Base-by-base conservation (phyloP, 2,888 invertebrate species). In the Pandemis cinnamomeana region DNA sequence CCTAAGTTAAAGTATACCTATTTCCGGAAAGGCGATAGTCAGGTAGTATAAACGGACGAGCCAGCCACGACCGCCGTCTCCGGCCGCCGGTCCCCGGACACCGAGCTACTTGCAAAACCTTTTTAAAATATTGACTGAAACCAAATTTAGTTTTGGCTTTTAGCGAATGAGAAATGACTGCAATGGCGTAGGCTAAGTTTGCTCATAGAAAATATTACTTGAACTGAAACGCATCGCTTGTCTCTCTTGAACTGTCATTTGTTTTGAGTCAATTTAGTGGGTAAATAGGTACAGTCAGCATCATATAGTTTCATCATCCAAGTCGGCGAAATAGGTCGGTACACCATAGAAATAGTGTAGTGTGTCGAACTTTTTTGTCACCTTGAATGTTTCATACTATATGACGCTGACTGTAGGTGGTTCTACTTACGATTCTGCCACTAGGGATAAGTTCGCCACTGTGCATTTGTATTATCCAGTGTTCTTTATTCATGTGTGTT, bases 41-140 rank as follows among this genome's bases (percentile, higher is more conserved):
- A 61, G 41, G 62, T 20, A 20, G 20, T 20, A 55, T 20, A 44
- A 63, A 44, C 62, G 62, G 42, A 36, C 15, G 15, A 41, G 62
- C 6, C 6, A 8, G 41, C 20, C 8, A 11, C 61, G 6, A 42
- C 20, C 44, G 36, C 20, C 41, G 20, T 55, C 51, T 53, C 53
- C 53, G 53, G 48, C 66, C 67, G 48, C 51, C 66, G n/a, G 51
- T 48, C 55, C 42, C 67, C 67, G 44, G 67, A 44, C 55, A 58
- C 44, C 15, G 8, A n/a, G 53, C 42, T 44, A 58, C 55, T 15
- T 7, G 55, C 20, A 7, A 67, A 51, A 42, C 41, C 41, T 8
- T 15, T 41, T 42, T 36, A 61, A 67, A 42, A 55, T 67, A 67
- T 44, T 67, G 58, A 58, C 58, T 58, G 58, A 58, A 58, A 58